These are phyloP conservation scores for Alcedo quadribrachys DNA, from an alignment of 2,797 vertebrate genomes.

Conservation along the genomic window DNA sequence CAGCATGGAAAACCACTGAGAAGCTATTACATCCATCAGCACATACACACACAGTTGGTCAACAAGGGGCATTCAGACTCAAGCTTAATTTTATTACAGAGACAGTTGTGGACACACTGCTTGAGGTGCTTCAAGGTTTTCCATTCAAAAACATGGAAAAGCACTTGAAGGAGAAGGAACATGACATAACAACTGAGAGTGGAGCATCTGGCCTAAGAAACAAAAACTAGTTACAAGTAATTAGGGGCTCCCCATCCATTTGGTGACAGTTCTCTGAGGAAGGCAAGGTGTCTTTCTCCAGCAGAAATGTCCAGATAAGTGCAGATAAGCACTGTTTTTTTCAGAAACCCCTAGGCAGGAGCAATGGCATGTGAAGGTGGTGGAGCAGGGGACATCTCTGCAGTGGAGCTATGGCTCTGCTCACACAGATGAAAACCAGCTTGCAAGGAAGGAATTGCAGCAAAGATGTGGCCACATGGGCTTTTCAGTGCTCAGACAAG, in stretches of 20 bases:
- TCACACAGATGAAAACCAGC: neutral
- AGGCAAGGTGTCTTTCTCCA: neutral
- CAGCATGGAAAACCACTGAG: neutral
- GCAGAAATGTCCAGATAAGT: neutral
- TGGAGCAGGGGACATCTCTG: neutral
- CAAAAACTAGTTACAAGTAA: neutral
- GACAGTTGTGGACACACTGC: rapidly evolving
- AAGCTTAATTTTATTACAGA: neutral
- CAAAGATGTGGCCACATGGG: neutral
- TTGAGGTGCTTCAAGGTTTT: neutral
- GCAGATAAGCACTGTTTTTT: neutral
- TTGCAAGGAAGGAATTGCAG: neutral
- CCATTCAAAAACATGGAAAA: neutral
- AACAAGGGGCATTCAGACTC: neutral
- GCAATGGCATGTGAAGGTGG: neutral
- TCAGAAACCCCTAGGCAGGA: neutral
- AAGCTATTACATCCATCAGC: neutral
- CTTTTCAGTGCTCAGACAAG: neutral
- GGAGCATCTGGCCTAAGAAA: neutral
- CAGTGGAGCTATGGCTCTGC: rapidly evolving
- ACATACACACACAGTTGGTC: rapidly evolving
- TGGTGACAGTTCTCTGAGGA: neutral
- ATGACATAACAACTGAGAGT: neutral
- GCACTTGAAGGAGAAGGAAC: neutral
- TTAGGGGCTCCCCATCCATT: neutral